Evolutionary conservation across 2,888 invertebrate genomes (phyloP).

Genomic region (Tiliacea citrago): DNA sequence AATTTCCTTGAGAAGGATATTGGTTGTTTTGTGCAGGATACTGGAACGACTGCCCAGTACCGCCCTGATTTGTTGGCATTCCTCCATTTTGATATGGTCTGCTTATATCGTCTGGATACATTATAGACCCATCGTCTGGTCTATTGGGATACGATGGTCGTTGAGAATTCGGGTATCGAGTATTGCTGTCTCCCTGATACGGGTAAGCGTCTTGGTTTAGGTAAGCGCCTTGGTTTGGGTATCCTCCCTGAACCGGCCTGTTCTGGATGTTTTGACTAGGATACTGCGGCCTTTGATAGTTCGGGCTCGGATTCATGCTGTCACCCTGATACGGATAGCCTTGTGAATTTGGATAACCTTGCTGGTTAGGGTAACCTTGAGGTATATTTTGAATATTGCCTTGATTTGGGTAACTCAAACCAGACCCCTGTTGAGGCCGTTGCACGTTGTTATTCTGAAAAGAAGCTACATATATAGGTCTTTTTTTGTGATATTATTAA

Average conservation of each 20-base stretch:
- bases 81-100: slow-evolving; percentile 42
- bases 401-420: slow-evolving; percentile 37
- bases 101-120: slow-evolving; percentile 40
- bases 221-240: no score
- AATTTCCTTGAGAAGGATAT: slow-evolving; percentile 42
- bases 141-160: slow-evolving; percentile 33
- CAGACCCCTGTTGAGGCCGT: slow-evolving; percentile 17
- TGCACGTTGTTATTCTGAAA: slow-evolving; percentile 49
- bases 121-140: slow-evolving; percentile 19
- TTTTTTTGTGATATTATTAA: not conserved
- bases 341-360: slow-evolving; percentile 35
- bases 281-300: slow-evolving; percentile 39
- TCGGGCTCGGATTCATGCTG: slow-evolving; percentile 44
- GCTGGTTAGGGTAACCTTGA: slow-evolving; percentile 32
- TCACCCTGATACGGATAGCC: slow-evolving; percentile 39
- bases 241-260: slow-evolving; percentile 33
- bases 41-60: slow-evolving; percentile 17
- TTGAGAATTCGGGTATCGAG: slow-evolving; percentile 48
- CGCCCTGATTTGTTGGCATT: slow-evolving; percentile 21
- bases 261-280: slow-evolving; percentile 35
- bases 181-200: slow-evolving; percentile 46
- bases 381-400: slow-evolving; percentile 31
- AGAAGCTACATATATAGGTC: not conserved
- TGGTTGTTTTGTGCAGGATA: slow-evolving; percentile 27
- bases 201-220: slow-evolving; percentile 31